Conservation (phyloP, 64 coral and sea anemone genomes). For the Pocillopora verrucosa region DNA sequence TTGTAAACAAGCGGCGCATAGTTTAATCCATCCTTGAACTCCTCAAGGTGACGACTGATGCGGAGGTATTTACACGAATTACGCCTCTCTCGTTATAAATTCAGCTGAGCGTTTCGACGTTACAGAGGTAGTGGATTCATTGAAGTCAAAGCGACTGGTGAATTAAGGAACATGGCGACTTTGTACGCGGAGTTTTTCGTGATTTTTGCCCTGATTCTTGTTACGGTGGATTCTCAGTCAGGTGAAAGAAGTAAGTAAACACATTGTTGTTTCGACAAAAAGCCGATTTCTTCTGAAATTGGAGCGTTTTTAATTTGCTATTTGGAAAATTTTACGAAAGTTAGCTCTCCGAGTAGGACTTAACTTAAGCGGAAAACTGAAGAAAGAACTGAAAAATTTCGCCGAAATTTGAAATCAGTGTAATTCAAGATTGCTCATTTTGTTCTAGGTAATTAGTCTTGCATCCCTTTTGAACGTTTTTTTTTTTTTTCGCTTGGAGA, state of each 20-base stretch:
- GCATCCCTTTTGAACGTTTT: too few relatives aligned
- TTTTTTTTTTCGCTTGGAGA: too few relatives aligned
- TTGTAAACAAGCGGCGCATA: background rate
- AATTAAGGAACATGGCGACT: background rate
- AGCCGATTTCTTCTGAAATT: background rate
- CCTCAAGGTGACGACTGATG: background rate
- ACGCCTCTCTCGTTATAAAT: slow-evolving; percentile 24
- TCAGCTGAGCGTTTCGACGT: background rate
- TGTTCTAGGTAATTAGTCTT: too few relatives aligned
- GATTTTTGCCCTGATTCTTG: background rate
- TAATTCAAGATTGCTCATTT: too few relatives aligned
- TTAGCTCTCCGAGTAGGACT: background rate
- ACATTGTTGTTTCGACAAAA: background rate
- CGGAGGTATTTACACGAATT: background rate
- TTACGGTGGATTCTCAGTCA: background rate
- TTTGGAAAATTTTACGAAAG: background rate
- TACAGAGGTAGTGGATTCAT: background rate
- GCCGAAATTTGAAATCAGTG: too few relatives aligned
- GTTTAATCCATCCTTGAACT: background rate
- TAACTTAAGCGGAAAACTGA: background rate
- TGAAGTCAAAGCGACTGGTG: background rate
- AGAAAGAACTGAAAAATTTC: too few relatives aligned
- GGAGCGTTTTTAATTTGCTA: too few relatives aligned
- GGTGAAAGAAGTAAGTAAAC: background rate
- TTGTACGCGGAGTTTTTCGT: background rate